Base-by-base conservation (phyloP, 2,888 invertebrate genomes). In the Micoletzkya japonica region DNA sequence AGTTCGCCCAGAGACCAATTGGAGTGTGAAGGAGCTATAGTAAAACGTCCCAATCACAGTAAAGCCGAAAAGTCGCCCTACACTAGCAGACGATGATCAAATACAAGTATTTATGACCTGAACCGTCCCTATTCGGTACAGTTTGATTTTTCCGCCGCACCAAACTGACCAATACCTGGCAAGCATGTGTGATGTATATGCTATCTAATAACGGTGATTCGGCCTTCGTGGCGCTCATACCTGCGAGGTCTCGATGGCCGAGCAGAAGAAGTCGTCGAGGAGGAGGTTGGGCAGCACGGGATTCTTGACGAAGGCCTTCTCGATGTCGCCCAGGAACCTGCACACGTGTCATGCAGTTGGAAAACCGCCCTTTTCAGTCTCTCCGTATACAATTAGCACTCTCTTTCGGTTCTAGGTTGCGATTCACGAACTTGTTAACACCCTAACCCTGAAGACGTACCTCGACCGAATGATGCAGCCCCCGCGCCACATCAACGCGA, bases 401-500 rank as follows among this genome's bases (percentile, higher is more conserved):
- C n/a, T 54, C 54, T 54, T 58, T 58, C 49, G 28, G 14, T 17
- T 14, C 4, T 7, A 58, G 14, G 6, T 6, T 58, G 58, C 14
- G 14, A n/a, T n/a, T n/a, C n/a, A n/a, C n/a, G n/a, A n/a, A n/a
- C n/a, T n/a, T 44, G 14, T 74, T 70, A 10, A 71, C 14, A 14
- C n/a, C 49, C 49, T 44, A 10, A 20, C 56, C 26, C n/a, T n/a
- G n/a, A n/a, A n/a, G n/a, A n/a, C n/a, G 36, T 39, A 77, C 64
- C 80, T 74, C 32, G 82, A 84, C 24, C 85, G 77, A 67, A 85
- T 82, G 66, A 84, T 86, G 89, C 85, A 85, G 89, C 91, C 93
- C 93, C 86, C 96, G 74, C 97, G 90, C 98, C 98, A 98, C 97
- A 98, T 98, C 56, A 98, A 88, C 1, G 98, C 97, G 76, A 98